Evolutionary conservation across 2,797 vertebrate species (phyloP).

Genomic region (Malurus splendens): DNA sequence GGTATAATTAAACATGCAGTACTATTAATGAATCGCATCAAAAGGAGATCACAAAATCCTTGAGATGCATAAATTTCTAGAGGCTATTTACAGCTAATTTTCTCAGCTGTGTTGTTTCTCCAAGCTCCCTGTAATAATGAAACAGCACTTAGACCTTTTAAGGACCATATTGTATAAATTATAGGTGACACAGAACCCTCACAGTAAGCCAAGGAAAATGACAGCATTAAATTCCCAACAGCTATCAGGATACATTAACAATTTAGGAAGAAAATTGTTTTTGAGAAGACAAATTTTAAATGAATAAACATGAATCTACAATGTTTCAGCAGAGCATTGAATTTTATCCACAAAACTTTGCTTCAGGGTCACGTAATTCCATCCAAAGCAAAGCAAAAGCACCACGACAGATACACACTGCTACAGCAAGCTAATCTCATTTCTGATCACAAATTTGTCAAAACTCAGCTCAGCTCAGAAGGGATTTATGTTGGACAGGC

Average conservation of each 20-base stretch:
- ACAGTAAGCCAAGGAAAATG: constrained; percentile 26
- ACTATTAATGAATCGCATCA: constrained; percentile 3
- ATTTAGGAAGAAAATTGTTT: constrained; percentile 24
- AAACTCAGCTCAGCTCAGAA: constrained; percentile 4
- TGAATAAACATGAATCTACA: constrained; percentile 26
- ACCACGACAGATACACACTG: not conserved
- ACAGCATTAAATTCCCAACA: constrained; percentile 15
- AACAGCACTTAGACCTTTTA: constrained; percentile 31
- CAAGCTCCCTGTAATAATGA: constrained; percentile 15
- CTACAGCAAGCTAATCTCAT: not conserved
- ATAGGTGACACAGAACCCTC: constrained; percentile 14
- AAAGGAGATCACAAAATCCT: constrained; percentile 24
- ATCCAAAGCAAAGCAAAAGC: not conserved
- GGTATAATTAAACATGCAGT: not conserved
- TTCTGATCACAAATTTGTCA: not conserved
- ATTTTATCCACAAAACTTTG: not conserved
- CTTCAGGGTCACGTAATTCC: not conserved
- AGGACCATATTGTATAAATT: constrained; percentile 19
- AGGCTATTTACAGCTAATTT: constrained; percentile 10
- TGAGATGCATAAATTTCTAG: not conserved
- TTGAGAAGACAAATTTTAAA: constrained; percentile 18
- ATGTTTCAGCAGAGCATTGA: not conserved
- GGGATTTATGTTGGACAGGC: not conserved
- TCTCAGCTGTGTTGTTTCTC: not conserved
- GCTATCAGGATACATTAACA: constrained; percentile 14